Conservation (phyloP, 1,140 invertebrate species). For the Lordiphosa collinella region DNA sequence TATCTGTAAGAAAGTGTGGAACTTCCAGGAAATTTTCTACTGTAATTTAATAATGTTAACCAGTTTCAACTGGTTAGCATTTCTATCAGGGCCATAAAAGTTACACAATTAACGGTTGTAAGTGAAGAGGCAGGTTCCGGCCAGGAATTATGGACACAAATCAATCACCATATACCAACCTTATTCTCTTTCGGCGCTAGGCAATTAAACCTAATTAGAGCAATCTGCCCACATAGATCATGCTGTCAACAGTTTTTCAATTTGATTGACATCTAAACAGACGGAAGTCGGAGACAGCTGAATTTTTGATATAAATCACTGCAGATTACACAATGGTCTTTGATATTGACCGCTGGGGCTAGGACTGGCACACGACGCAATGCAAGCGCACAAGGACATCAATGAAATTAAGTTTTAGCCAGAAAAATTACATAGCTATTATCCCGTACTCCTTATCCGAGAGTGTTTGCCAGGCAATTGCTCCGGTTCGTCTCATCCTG, state of each 20-base stretch:
- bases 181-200: slow-evolving; percentile 15
- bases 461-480: slow-evolving; percentile 56
- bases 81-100: slow-evolving; percentile 16
- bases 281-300: slow-evolving; percentile 65
- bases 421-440: slow-evolving; percentile 73
- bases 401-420: slow-evolving; percentile 51
- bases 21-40: slow-evolving; percentile 14
- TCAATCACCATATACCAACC: slow-evolving; percentile 17
- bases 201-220: slow-evolving; percentile 38
- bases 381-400: too few species aligned
- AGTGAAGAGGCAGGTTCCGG: slow-evolving; percentile 5
- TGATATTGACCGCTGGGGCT: slow-evolving; percentile 39
- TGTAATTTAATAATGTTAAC: slow-evolving; percentile 14
- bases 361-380: slow-evolving; percentile 53
- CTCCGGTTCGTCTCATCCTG: neutral
- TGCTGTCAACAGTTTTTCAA: slow-evolving; percentile 14
- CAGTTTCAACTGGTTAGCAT: slow-evolving; percentile 2
- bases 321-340: slow-evolving; percentile 31
- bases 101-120: neutral
- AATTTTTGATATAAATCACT: slow-evolving; percentile 66
- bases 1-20: neutral
- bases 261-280: neutral
- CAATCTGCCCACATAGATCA: slow-evolving; percentile 39
- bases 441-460: slow-evolving; percentile 9
- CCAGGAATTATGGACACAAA: slow-evolving; percentile 14